Percentiles rank a stretch among this genome's conserved stretches.
These are phyloP conservation scores for Volucella inanis DNA, from an alignment of 2,888 invertebrate species.

Conservation along the genomic window DNA sequence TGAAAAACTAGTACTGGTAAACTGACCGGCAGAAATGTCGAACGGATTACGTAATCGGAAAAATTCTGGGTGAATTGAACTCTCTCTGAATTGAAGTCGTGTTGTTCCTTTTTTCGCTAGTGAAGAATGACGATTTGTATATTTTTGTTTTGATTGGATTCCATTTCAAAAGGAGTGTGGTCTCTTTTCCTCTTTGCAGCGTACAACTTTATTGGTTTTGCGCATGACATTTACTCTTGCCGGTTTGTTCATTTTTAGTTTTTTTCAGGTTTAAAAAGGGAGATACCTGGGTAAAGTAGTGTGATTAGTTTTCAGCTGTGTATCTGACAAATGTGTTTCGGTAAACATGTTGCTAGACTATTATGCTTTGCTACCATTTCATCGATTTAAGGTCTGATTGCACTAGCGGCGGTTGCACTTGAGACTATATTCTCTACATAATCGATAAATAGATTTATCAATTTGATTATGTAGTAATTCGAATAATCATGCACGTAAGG, in stretches of 20 bases:
- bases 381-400: conserved; percentile 6
- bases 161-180: not conserved
- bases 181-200: not conserved
- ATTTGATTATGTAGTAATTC: too few relatives aligned
- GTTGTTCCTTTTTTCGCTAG: conserved; percentile 20
- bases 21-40: conserved; percentile 69
- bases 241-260: conserved; percentile 42
- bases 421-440: too few relatives aligned
- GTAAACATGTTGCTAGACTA: conserved; percentile 8
- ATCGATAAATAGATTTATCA: too few relatives aligned
- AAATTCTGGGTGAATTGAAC: conserved; percentile 32
- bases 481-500: too few relatives aligned
- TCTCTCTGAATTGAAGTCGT: conserved; percentile 9
- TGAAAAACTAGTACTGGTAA: conserved; percentile 25
- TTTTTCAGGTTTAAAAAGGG: not conserved
- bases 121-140: not conserved
- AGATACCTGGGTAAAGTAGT: not conserved
- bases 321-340: not conserved
- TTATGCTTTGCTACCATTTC: not conserved
- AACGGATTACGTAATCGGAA: conserved; percentile 65
- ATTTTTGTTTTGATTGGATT: conserved; percentile 23
- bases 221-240: conserved; percentile 44
- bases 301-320: not conserved
- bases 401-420: too few relatives aligned
- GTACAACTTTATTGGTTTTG: not conserved